Evolutionary conservation across 2,888 invertebrate species (phyloP), one percentile per base, ranked within the genome.

Genomic region (Calameuta idolon): DNA sequence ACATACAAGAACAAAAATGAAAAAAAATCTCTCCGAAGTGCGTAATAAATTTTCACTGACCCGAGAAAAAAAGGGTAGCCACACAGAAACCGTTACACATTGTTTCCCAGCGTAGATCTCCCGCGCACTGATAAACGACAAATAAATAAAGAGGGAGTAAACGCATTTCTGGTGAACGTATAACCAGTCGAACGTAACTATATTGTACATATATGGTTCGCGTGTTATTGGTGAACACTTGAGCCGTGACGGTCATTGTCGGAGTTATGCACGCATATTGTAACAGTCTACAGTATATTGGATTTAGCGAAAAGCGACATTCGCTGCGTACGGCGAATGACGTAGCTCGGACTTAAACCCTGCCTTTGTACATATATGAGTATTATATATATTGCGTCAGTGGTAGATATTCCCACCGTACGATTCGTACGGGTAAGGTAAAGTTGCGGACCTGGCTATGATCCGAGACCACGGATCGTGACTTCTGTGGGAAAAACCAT

Each of bases 381-480:
- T 55, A 55, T 23, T 55, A 9, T 55, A 23, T 55, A 23, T 55
- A 55, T 23, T 55, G 55, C 55, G 55, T 23, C 55, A 55, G 55
- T 55, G 55, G 81, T 74, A 79, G 76, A 86, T 88, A 86, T 88
- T 89, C 90, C 90, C 90, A 89, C 87, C 89, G 88, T 88, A 55
- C 89, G 88, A 89, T 90, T 90, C 87, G 87, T 87, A 80, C 77
- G 83, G 79, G 83, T 84, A 84, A 55, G 55, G 55, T 55, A 55
- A 40, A 55, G 55, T 82, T 83, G 83, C 82, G 84, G 85, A 86
- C 85, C 85, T 86, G 86, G 88, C 88, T 90, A 90, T 91, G 90
- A 90, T 90, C 88, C 89, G 90, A 89, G 90, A 90, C 90, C 90
- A 87, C 90, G 88, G 89, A 91, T 91, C 90, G 89, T 90, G 90